A percentile compares a stretch with the other conserved stretches of the same genome.
Evolutionary conservation across 2,797 vertebrate species (phyloP).

Genomic region (Oryzias sinensis): DNA sequence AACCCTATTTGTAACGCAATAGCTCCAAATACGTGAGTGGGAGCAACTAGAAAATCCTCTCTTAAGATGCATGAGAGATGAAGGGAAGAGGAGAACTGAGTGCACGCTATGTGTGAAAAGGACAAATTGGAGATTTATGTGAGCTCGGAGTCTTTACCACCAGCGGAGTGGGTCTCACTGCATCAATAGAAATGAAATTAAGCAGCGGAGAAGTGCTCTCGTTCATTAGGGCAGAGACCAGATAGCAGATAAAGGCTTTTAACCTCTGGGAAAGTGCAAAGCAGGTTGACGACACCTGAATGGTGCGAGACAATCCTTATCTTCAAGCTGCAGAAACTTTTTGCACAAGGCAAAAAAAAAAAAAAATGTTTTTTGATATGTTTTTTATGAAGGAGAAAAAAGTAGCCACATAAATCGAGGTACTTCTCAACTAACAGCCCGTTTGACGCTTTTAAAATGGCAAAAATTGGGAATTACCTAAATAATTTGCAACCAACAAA

Average conservation of each 20-base stretch:
- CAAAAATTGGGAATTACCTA: no score
- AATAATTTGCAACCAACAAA: no score
- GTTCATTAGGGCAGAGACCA: conserved; percentile 65
- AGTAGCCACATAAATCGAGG: no score
- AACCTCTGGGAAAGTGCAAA: conserved; percentile 61
- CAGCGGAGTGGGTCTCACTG: conserved; percentile 51
- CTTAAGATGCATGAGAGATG: conserved; percentile 28
- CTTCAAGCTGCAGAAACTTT: conserved; percentile 41
- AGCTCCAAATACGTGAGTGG: conserved; percentile 44
- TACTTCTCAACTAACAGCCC: no score
- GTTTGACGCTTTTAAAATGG: no score
- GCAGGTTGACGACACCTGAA: conserved; percentile 32
- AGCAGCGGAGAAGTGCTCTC: conserved; percentile 60
- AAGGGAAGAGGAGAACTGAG: conserved; percentile 22
- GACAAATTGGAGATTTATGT: conserved; percentile 63
- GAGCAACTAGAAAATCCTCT: conserved; percentile 37
- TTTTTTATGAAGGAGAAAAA: no score
- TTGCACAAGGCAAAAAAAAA: conserved; percentile 10
- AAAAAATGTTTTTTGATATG: conserved; percentile 23
- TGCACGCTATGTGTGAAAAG: conserved; percentile 53
- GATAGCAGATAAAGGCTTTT: conserved; percentile 65
- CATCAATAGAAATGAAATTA: conserved; percentile 76
- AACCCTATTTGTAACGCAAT: conserved; percentile 53
- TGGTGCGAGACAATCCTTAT: conserved; percentile 38
- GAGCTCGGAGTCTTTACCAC: conserved; percentile 65